phyloP scores from a whole-genome alignment of 2,797 vertebrate species.

The Poecilia wingei region DNA sequence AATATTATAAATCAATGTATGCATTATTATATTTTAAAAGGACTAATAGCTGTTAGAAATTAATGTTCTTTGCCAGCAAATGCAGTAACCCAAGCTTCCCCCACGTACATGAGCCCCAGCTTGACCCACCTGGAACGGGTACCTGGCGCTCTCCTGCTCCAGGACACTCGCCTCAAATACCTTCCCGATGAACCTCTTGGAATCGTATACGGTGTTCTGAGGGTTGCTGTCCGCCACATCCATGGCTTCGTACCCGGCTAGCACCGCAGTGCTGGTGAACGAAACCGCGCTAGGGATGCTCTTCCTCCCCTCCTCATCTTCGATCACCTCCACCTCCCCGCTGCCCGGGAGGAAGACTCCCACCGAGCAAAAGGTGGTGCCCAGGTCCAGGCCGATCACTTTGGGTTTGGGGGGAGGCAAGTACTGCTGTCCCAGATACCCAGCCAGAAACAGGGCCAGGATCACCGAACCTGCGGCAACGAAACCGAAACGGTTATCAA shows the following conservation, averaged over 20 bases:
- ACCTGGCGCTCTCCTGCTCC: conserved; percentile 87
- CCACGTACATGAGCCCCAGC: not conserved
- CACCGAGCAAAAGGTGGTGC: conserved; percentile 96
- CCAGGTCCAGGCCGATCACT: conserved; percentile 94
- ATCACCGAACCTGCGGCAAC: conserved; percentile 87
- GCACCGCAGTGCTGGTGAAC: conserved; percentile 83
- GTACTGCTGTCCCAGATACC: conserved; percentile 96
- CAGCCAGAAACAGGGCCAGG: conserved; percentile 91
- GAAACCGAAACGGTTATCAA: not conserved
- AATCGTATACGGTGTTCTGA: conserved; percentile 94
- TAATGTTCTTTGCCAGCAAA: not conserved
- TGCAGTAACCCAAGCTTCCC: not conserved
- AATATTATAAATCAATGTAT: not conserved
- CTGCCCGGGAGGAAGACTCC: conserved; percentile 93
- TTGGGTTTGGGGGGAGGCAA: conserved; percentile 91
- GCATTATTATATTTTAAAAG: not conserved
- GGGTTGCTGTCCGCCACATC: conserved; percentile 89
- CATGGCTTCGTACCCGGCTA: conserved; percentile 89
- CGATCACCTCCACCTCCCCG: conserved; percentile 91
- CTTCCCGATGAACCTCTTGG: conserved; percentile 97
- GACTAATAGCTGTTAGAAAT: not conserved
- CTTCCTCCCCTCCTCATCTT: conserved; percentile 85
- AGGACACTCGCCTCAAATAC: conserved; percentile 85
- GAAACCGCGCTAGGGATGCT: conserved; percentile 94
- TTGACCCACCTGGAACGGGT: conserved; percentile 90